Evolutionary conservation across 2,797 vertebrate species (phyloP).

Genomic region (Pseudomugil gertrudae): DNA sequence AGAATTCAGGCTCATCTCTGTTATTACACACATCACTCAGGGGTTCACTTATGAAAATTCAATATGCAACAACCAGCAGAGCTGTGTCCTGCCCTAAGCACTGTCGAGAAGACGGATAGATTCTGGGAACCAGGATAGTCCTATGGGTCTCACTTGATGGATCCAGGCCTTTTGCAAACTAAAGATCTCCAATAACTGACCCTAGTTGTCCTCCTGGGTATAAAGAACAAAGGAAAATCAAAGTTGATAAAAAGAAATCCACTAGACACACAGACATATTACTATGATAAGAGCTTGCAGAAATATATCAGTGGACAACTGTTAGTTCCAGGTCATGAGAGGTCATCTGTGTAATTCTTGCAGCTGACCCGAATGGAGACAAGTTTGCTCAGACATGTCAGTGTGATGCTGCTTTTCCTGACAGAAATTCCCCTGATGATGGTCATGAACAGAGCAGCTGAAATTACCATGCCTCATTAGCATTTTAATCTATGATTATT

Average conservation of each 20-base stretch:
- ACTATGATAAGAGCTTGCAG: neutral
- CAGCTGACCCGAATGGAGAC: slow-evolving; percentile 33
- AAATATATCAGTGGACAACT: slow-evolving; percentile 14
- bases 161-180: slow-evolving; percentile 29
- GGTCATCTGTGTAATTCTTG: slow-evolving; percentile 25
- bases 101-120: slow-evolving; percentile 31
- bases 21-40: neutral
- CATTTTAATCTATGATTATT: slow-evolving; percentile 15
- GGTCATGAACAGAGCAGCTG: slow-evolving; percentile 18
- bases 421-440: neutral
- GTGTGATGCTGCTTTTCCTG: slow-evolving; percentile 11
- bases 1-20: neutral
- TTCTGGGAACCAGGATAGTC: slow-evolving; percentile 14
- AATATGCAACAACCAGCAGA: slow-evolving; percentile 2
- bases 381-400: slow-evolving; percentile 16
- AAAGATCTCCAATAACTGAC: slow-evolving; percentile 36
- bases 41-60: neutral
- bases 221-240: slow-evolving; percentile 4
- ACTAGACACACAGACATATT: neutral
- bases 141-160: slow-evolving; percentile 22
- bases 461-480: slow-evolving; percentile 25
- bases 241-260: slow-evolving; percentile 11
- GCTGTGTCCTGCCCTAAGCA: slow-evolving; percentile 3
- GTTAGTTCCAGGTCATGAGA: slow-evolving; percentile 25
- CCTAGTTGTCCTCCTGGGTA: slow-evolving; percentile 7